These are phyloP conservation scores for Eupelmus urozonus DNA, from an alignment of 2,888 invertebrate species.

Conservation along the genomic window DNA sequence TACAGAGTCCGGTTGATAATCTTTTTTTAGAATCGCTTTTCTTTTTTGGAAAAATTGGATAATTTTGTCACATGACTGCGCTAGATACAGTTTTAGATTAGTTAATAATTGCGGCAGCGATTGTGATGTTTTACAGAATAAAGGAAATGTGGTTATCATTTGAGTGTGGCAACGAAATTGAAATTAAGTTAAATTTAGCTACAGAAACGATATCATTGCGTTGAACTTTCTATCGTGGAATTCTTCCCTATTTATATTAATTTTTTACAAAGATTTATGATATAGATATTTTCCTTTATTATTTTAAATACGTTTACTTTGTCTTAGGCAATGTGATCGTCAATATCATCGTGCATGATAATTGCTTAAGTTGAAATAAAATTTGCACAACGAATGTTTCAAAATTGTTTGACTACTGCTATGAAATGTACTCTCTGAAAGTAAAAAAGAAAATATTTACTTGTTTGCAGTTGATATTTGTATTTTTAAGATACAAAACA, in stretches of 20 bases:
- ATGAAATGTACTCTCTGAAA: too few species aligned
- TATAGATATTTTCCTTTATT: too few species aligned
- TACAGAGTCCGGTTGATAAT: too few species aligned
- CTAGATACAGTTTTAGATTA: background rate
- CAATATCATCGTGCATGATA: too few species aligned
- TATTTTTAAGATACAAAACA: too few species aligned
- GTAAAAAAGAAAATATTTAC: background rate
- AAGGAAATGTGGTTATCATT: background rate
- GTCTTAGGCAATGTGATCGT: background rate
- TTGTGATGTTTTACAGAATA: background rate
- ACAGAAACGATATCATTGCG: background rate
- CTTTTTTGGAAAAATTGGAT: background rate
- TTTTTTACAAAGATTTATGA: too few species aligned
- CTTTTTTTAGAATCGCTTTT: background rate
- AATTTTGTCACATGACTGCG: background rate
- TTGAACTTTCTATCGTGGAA: too few species aligned
- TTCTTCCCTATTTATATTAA: too few species aligned
- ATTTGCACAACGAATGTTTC: too few species aligned
- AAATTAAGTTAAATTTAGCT: background rate
- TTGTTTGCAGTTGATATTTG: too few species aligned
- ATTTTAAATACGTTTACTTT: background rate
- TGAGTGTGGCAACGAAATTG: background rate
- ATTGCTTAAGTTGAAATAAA: too few species aligned
- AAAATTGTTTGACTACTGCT: too few species aligned
- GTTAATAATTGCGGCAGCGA: background rate